Evolutionary conservation across 2,888 invertebrate species (phyloP), one percentile per base, ranked within the genome.

Genomic region (Oasisia sp.): DNA sequence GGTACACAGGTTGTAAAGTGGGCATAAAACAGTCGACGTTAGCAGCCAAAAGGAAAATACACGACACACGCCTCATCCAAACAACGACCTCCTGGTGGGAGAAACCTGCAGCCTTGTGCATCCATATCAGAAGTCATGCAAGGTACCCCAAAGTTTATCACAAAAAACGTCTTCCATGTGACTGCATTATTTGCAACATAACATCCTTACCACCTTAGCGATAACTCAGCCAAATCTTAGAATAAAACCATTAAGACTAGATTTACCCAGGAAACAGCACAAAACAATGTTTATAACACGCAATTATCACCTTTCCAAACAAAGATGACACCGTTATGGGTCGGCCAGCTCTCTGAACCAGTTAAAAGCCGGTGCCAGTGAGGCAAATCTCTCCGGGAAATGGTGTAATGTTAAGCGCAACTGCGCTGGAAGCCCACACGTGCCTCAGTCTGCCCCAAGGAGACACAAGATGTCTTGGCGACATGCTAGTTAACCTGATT

Each of bases 401-500:
- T 7, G 27, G 74, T 74, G 74, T 74, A 74, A 74, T 74, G 4
- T 27, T 27, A 14, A 19, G 74, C 74, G 5, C 4, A 27, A 74
- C 7, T 74, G 74, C 74, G 7, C 27, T n/a, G 27, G 74, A 74
- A 74, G 27, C 74, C n/a, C 74, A 74, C 74, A 74, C 7, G 74
- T 7, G 27, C 19, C 14, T 7, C 3, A 27, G 74, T 27, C 74
- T 27, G 74, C 74, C n/a, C 74, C 27, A 27, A 19, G 74, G 74
- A 74, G 74, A 74, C 74, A 74, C 5, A n/a, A 74, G 74, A 74
- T 27, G 5, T n/a, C n/a, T 74, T 27, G 74, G 74, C 14, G 74
- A 74, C 74, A 74, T 27, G n/a, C 27, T 74, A 74, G 74, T 74
- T 74, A 74, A 74, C 74, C 74, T 74, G 74, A 74, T 74, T 74